A percentile compares a stretch with the other conserved stretches of the same genome.
Evolutionary conservation across 1,140 invertebrate genomes (phyloP).

Genomic region (Penaeus indicus): DNA sequence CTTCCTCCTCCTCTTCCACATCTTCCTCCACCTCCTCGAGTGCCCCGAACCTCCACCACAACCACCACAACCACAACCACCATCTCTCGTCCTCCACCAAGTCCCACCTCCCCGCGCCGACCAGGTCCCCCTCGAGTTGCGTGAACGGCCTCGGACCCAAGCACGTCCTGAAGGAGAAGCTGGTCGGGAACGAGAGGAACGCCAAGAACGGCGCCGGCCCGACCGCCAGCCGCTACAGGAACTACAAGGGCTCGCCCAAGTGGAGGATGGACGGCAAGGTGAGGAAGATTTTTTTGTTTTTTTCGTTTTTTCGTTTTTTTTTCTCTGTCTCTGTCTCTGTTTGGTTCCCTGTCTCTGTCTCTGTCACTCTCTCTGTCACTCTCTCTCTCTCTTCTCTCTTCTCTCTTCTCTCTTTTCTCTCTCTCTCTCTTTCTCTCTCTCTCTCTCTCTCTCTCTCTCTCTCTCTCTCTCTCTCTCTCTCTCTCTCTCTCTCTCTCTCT

Average conservation of each 20-base stretch:
- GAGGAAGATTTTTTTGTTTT: neutral
- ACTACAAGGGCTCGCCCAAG: conserved; percentile 53
- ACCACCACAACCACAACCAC: neutral
- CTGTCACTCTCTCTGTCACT: no score
- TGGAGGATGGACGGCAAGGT: conserved; percentile 55
- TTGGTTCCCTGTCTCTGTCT: no score
- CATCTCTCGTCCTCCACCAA: neutral
- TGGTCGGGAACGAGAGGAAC: conserved; percentile 26
- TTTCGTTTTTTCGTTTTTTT: neutral
- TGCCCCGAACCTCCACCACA: conserved; percentile 36
- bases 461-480: no score
- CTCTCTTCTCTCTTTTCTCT: no score
- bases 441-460: no score
- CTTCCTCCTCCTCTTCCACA: no score
- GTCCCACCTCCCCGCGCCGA: neutral
- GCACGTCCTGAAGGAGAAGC: conserved; percentile 34
- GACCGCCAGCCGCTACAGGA: conserved; percentile 40
- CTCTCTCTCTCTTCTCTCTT: no score
- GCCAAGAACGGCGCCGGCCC: conserved; percentile 35
- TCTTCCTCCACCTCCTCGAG: conserved; percentile 26
- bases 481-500: no score
- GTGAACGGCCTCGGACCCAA: conserved; percentile 13
- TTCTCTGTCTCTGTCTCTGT: neutral
- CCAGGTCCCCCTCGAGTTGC: neutral
- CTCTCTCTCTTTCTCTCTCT: no score